Percentiles rank a stretch among this genome's conserved stretches.
These are phyloP conservation scores for Trypoxylon attenuatum DNA, from an alignment of 2,888 invertebrate genomes.

Conservation along the genomic window DNA sequence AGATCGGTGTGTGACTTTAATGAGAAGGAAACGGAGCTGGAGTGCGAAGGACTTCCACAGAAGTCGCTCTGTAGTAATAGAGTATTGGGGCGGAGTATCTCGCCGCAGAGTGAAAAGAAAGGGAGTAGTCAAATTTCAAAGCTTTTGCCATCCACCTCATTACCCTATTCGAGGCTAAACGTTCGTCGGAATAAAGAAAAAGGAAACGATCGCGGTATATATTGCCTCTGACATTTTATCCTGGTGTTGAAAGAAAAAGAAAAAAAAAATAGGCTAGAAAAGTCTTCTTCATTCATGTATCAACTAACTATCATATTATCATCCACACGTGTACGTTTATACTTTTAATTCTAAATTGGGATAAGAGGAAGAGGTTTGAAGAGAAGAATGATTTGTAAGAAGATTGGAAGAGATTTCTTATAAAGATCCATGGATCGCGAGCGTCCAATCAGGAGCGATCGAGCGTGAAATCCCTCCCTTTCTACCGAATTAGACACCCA, in stretches of 20 bases:
- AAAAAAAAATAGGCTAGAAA: too few relatives aligned
- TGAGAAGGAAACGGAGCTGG: conserved; percentile 46
- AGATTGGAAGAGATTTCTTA: too few relatives aligned
- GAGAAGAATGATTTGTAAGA: too few relatives aligned
- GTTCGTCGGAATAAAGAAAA: conserved; percentile 27
- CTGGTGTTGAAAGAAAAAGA: too few relatives aligned
- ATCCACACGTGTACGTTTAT: too few relatives aligned
- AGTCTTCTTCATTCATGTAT: too few relatives aligned
- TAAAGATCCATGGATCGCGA: conserved; percentile 37
- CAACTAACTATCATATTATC: too few relatives aligned
- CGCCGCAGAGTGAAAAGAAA: conserved; percentile 38
- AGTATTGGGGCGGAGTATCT: conserved; percentile 60
- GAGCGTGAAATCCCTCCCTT: conserved; percentile 56
- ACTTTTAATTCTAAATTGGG: too few relatives aligned
- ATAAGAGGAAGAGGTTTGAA: too few relatives aligned
- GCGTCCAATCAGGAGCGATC: conserved; percentile 51
- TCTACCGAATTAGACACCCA: conserved; percentile 53
- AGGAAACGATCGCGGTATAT: background rate
- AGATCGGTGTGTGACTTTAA: conserved; percentile 32
- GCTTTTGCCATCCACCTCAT: conserved; percentile 58
- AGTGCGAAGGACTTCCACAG: conserved; percentile 45
- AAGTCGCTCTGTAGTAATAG: conserved; percentile 56
- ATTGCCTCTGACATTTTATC: too few relatives aligned
- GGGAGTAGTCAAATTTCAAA: conserved; percentile 67
- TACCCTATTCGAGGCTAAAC: conserved; percentile 49